Evolutionary conservation across 1,140 invertebrate species (phyloP), one percentile per base, ranked within the genome.

Genomic region (Scaptomyza graminum): DNA sequence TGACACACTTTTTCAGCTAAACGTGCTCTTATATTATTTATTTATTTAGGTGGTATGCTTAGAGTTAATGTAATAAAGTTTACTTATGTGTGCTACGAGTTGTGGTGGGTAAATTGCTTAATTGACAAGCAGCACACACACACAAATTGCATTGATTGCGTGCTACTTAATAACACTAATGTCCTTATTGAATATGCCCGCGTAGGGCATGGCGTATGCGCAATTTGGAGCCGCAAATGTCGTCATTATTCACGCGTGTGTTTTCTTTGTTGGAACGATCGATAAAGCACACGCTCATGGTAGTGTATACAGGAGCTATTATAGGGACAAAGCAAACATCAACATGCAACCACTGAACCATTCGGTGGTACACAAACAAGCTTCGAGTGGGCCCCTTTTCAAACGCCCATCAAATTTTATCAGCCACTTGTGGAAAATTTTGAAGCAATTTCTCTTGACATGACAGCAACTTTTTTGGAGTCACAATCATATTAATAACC

Each of bases 361-460:
- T 46, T 49, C 37, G 15, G 28, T 44, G 22, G 39, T 15, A 44
- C 68, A 60, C 50, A 61, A 49, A 44, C 62, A 57, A 62, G 70
- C 73, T 46, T 59, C 31, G 8, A 34, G 31, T 34, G 64, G 63
- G 31, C 8, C 74, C 52, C 52, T 34, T 50, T 59, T 60, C 76
- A 79, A 56, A 70, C 51, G 75, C 75, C 59, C 83, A 83, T 88
- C 83, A 71, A 83, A 79, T 89, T 88, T 88, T 79, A 88, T 88
- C 83, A 88, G 81, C 68, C 83, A 88, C 83, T 88, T 88, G 83
- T 83, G 83, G 84, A 69, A 78, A 75, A 74, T 83, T 71, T 72
- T 64, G 50, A 83, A 87, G 79, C 73, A 83, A 83, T 79, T 72
- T 59, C 68, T 41, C 47, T 63, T 63, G 64, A 56, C 67, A 59